Percentiles rank a stretch among this genome's conserved stretches.
phyloP scores from a whole-genome alignment of 2,888 invertebrate species.

The Sycophila texana region DNA sequence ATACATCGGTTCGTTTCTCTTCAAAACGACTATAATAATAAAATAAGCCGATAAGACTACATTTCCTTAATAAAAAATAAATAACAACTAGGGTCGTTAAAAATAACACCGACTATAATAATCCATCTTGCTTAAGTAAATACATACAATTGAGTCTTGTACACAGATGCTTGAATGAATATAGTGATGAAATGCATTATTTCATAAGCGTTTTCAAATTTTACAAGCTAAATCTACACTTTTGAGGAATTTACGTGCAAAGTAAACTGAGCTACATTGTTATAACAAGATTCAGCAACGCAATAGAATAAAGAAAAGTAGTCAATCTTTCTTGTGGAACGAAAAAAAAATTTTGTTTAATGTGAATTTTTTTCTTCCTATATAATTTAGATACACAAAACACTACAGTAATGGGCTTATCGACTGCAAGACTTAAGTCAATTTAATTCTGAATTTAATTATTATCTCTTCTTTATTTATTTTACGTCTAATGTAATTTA shows the following conservation, averaged over 20 bases:
- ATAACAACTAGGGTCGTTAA: neutral
- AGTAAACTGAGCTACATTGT: no score
- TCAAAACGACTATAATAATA: neutral
- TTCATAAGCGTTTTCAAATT: no score
- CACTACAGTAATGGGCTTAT: neutral
- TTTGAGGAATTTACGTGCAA: no score
- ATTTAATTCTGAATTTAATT: constrained; percentile 41
- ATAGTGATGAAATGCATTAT: no score
- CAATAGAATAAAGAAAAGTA: neutral
- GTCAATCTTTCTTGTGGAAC: neutral
- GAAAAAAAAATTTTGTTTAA: constrained; percentile 1
- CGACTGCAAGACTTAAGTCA: constrained; percentile 5
- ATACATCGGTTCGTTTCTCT: neutral
- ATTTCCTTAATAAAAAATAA: constrained; percentile 9
- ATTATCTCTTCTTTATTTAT: constrained; percentile 22
- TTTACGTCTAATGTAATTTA: constrained; percentile 43
- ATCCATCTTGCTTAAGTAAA: no score
- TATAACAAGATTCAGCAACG: no score
- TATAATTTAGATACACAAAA: constrained; percentile 9
- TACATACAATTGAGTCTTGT: no score
- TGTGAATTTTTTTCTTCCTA: neutral
- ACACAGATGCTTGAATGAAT: no score
- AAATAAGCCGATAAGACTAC: neutral
- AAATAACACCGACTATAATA: no score
- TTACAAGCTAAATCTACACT: no score